These are phyloP conservation scores for Drosophila borborema DNA, from an alignment of 2,888 invertebrate species.

Conservation along the genomic window DNA sequence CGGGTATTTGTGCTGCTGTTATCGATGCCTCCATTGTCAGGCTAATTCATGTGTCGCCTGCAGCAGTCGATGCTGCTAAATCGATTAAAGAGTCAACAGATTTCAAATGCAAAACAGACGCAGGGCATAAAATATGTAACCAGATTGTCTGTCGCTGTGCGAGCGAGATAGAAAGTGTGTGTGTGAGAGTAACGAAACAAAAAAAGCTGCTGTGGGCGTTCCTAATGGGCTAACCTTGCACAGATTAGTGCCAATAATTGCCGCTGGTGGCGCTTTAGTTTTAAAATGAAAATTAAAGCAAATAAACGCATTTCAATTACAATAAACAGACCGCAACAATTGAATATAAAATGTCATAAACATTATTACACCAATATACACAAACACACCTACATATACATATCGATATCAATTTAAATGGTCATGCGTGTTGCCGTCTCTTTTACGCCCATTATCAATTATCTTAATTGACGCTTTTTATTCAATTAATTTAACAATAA, in stretches of 20 bases:
- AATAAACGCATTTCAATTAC: constrained; percentile 61
- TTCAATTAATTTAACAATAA: constrained; percentile 10
- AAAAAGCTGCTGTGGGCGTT: not conserved
- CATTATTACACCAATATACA: constrained; percentile 16
- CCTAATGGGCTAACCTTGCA: constrained; percentile 28
- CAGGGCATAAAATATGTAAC: constrained; percentile 45
- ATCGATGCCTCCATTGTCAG: constrained; percentile 63
- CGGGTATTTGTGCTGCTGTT: constrained; percentile 31
- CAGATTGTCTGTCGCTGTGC: constrained; percentile 8
- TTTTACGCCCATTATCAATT: constrained; percentile 31
- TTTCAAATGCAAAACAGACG: constrained; percentile 38
- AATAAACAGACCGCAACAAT: constrained; percentile 60
- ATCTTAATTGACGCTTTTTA: constrained; percentile 36
- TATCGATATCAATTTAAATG: constrained; percentile 17
- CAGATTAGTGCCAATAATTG: constrained; percentile 46
- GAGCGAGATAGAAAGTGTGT: not conserved
- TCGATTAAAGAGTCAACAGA: constrained; percentile 77
- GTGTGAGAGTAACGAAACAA: too few relatives aligned
- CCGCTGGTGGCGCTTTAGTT: constrained; percentile 2
- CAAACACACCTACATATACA: not conserved
- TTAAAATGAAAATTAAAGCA: constrained; percentile 18
- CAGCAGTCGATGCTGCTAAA: constrained; percentile 67
- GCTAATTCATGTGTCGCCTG: constrained; percentile 80
- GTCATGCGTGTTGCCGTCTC: constrained; percentile 10
- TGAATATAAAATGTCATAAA: constrained; percentile 42